Evolutionary conservation across 1,140 invertebrate genomes (phyloP), one percentile per base, ranked within the genome.

Genomic region (Mycetomoellerius zeteki): DNA sequence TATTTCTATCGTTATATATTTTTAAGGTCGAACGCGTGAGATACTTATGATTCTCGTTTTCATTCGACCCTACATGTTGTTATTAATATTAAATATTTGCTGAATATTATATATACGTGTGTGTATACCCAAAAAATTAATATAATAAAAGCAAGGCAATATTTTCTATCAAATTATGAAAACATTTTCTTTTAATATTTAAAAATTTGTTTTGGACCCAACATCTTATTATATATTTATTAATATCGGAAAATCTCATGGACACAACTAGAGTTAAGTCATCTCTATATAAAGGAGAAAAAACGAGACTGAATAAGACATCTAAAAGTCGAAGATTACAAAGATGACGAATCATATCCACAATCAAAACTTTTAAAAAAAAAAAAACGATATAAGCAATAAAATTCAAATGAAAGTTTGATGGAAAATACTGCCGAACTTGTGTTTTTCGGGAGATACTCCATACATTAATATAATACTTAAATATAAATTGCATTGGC

Each of bases 401-500:
- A 54, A 73, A 73, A 54, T 73, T 73, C 0, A n/a, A 73, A n/a
- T 19, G n/a, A 30, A 24, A 43, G 4, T 33, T 80, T 54, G 43
- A 67, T 52, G 30, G n/a, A 80, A 80, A 80, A 80, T 80, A 80
- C 3, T 65, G 60, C 27, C 60, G 19, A 52, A 24, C 47, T 67
- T 33, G 30, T 19, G 30, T 78, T 67, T 80, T 33, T 52, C 12
- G 6, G 16, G 19, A 14, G 10, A 47, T 76, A 47, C 14, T 77
- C 37, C 16, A 52, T 65, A 75, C 14, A 76, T 87, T 50, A 30
- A n/a, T 89, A 75, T 73, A 90, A 65, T 88, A 89, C 73, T 91
- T 86, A 81, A 76, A 71, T 87, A 90, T 85, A 81, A 90, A 94
- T 94, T 94, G 93, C 93, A 94, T 94, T 94, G 91, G 90, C 91